Conservation (phyloP, 1,140 invertebrate genomes). For the Procambarus clarkii region DNA sequence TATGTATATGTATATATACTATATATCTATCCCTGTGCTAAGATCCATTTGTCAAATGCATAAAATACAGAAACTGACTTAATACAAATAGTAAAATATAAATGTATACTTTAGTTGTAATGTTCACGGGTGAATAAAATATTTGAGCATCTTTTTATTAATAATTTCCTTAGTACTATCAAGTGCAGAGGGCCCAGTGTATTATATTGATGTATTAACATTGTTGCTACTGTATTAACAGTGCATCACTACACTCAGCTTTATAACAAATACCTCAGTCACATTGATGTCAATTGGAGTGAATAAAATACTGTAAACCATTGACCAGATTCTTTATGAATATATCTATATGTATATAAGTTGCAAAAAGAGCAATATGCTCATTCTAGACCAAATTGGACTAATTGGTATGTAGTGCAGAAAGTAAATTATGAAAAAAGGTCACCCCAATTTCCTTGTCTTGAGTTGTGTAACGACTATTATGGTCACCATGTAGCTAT, state of each 20-base stretch:
- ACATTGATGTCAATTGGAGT: neutral
- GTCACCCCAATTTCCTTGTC: neutral
- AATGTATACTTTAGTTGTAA: too few species aligned
- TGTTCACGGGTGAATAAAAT: too few species aligned
- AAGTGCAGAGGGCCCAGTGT: slow-evolving; percentile 51
- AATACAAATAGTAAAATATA: too few species aligned
- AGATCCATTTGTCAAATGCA: too few species aligned
- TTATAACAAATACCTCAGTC: slow-evolving; percentile 6
- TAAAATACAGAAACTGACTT: too few species aligned
- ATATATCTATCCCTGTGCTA: too few species aligned
- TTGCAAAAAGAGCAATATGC: neutral
- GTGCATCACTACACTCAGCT: slow-evolving; percentile 40
- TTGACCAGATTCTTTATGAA: neutral
- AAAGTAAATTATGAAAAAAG: neutral
- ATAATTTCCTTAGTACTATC: neutral
- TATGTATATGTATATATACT: too few species aligned
- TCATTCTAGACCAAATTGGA: neutral
- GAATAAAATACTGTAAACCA: neutral
- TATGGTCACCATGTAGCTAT: neutral
- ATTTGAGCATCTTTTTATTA: neutral
- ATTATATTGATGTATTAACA: slow-evolving; percentile 46
- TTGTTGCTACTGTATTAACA: slow-evolving; percentile 39
- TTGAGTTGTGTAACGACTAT: neutral
- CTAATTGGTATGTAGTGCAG: neutral
- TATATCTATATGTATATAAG: neutral